These are phyloP conservation scores for Notamacropus eugenii DNA, from an alignment of 2,797 vertebrate genomes.

Conservation along the genomic window DNA sequence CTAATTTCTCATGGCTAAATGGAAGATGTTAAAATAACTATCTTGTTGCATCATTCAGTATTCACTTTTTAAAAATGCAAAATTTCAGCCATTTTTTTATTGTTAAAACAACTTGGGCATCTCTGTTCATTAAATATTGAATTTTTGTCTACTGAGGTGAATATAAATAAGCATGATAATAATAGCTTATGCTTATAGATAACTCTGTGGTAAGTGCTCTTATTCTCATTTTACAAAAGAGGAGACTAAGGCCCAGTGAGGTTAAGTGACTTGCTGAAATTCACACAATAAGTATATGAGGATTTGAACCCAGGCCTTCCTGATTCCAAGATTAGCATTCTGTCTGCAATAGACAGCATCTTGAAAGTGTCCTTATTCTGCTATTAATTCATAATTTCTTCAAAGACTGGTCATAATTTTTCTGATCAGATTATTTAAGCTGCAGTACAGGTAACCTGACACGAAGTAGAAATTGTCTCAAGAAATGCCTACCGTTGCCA, in stretches of 20 bases:
- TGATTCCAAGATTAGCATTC: neutral
- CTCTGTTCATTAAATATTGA: neutral
- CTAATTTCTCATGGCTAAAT: neutral
- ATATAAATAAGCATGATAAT: neutral
- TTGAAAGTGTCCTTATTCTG: neutral
- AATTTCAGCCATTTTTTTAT: neutral
- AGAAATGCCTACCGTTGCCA: neutral
- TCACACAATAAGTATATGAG: neutral
- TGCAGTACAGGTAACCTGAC: neutral
- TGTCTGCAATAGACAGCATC: neutral
- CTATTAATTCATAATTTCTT: conserved; percentile 1
- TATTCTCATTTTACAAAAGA: neutral
- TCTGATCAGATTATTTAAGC: neutral
- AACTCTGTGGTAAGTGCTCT: neutral
- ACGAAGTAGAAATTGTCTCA: neutral
- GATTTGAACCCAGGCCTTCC: neutral
- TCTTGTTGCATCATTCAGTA: neutral
- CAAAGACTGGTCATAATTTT: conserved; percentile 10
- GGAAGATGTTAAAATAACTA: neutral
- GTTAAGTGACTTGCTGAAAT: neutral
- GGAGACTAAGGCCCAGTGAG: neutral
- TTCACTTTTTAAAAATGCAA: neutral
- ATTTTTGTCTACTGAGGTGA: neutral
- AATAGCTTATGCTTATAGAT: neutral
- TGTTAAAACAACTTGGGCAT: neutral